These are phyloP conservation scores for Epinephelus fuscoguttatus DNA, from an alignment of 2,113 vertebrate genomes.

Conservation along the genomic window DNA sequence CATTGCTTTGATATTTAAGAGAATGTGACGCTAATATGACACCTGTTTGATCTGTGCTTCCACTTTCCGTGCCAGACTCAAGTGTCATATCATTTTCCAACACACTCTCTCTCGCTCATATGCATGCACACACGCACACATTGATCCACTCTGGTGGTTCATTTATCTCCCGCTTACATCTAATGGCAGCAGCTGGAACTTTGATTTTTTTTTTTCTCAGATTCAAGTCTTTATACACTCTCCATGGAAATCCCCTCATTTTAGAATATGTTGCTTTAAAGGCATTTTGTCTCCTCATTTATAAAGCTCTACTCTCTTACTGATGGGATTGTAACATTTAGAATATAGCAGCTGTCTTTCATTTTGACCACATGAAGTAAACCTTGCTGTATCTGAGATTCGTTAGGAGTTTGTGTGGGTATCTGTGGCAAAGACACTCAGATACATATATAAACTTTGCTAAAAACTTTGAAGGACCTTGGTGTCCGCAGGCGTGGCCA, in stretches of 20 bases:
- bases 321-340: neutral
- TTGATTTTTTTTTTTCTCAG: neutral
- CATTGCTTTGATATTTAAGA: constrained; percentile 27
- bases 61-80: constrained; percentile 18
- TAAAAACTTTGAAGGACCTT: neutral
- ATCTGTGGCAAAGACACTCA: neutral
- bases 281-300: neutral
- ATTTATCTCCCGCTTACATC: constrained; percentile 14
- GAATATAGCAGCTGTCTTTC: neutral
- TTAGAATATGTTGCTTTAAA: neutral
- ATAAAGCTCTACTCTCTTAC: neutral
- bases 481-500: neutral
- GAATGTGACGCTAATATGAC: constrained; percentile 24
- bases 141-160: neutral
- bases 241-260: neutral
- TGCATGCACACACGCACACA: constrained; percentile 2
- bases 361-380: neutral
- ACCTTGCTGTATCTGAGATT: neutral
- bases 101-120: constrained; percentile 6
- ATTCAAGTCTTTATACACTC: constrained; percentile 7
- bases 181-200: constrained; percentile 28
- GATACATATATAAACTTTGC: neutral
- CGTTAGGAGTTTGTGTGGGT: neutral
- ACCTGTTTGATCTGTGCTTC: constrained; percentile 23
- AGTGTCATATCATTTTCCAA: constrained; percentile 34